Evolutionary conservation across 37 sponge, comb jelly and placozoan species (phyloP).

Genomic region (Ianthella basta): DNA sequence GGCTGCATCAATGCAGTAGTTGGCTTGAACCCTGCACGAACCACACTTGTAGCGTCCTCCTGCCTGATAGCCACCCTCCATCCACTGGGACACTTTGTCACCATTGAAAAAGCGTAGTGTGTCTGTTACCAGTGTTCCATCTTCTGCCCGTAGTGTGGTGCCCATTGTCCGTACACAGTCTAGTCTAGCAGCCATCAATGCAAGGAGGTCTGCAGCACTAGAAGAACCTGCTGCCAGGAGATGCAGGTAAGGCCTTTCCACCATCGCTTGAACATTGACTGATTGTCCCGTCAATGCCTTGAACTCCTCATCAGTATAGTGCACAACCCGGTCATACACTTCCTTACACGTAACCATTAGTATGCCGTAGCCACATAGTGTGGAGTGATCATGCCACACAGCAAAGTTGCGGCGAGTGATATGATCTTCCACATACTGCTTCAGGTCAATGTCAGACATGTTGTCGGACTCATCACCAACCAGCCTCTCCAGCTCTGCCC

Average conservation of each 20-base stretch:
- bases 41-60: conserved; percentile 44
- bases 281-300: background rate
- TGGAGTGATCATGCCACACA: conserved; percentile 23
- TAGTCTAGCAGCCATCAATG: conserved; percentile 28
- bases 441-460: conserved; percentile 10
- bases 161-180: conserved; percentile 26
- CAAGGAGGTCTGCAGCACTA: conserved; percentile 20
- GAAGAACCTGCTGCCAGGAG: conserved; percentile 26
- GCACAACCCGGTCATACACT: background rate
- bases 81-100: conserved; percentile 38
- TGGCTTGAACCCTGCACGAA: conserved; percentile 1
- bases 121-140: conserved; percentile 25
- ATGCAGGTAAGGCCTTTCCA: background rate
- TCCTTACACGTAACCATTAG: background rate
- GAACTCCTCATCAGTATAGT: conserved; percentile 13
- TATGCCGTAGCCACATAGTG: background rate
- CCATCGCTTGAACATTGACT: background rate
- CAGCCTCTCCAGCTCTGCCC: background rate
- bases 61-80: conserved; percentile 43
- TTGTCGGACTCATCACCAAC: background rate
- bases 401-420: conserved; percentile 7
- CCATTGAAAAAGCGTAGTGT: conserved; percentile 33
- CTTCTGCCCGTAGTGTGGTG: background rate
- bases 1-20: background rate
- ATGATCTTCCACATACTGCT: background rate